Percentiles rank a stretch among this genome's conserved stretches.
Conservation (phyloP, 2,888 invertebrate genomes). For the Amphipyra tragopoginis region DNA sequence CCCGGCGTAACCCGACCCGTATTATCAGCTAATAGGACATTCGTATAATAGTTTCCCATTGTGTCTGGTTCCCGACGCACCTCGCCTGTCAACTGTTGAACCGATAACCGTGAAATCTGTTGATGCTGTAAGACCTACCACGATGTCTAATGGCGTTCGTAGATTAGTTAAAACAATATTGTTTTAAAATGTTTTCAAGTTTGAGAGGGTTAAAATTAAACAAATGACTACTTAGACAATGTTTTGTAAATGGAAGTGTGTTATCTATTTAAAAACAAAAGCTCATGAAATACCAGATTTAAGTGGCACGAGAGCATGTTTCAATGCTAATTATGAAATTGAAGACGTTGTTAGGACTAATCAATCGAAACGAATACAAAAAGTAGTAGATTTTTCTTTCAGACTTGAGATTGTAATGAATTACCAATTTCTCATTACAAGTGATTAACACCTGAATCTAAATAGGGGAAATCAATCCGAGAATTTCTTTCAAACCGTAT, state of each 20-base stretch:
- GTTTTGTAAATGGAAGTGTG: background rate
- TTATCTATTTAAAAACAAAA: too few relatives aligned
- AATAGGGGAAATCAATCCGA: constrained; percentile 13
- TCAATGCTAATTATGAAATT: too few relatives aligned
- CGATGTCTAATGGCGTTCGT: constrained; percentile 60
- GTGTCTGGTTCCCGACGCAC: constrained; percentile 57
- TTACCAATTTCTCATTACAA: too few relatives aligned
- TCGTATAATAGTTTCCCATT: constrained; percentile 71
- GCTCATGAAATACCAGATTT: too few relatives aligned
- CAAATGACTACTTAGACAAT: background rate
- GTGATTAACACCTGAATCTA: background rate
- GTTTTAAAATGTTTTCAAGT: background rate
- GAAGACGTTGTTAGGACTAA: too few relatives aligned
- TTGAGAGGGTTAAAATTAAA: background rate
- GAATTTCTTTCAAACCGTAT: constrained; percentile 26
- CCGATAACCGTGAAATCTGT: constrained; percentile 77
- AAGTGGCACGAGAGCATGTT: too few relatives aligned
- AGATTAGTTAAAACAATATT: constrained; percentile 56
- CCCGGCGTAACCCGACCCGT: constrained; percentile 79
- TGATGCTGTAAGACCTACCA: constrained; percentile 74
- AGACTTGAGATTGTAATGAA: too few relatives aligned
- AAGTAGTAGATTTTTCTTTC: too few relatives aligned
- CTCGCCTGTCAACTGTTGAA: constrained; percentile 74
- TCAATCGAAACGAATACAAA: too few relatives aligned
- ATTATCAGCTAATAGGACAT: constrained; percentile 82